Evolutionary conservation across 2,797 vertebrate species (phyloP).

Genomic region (Alfaro cultratus): DNA sequence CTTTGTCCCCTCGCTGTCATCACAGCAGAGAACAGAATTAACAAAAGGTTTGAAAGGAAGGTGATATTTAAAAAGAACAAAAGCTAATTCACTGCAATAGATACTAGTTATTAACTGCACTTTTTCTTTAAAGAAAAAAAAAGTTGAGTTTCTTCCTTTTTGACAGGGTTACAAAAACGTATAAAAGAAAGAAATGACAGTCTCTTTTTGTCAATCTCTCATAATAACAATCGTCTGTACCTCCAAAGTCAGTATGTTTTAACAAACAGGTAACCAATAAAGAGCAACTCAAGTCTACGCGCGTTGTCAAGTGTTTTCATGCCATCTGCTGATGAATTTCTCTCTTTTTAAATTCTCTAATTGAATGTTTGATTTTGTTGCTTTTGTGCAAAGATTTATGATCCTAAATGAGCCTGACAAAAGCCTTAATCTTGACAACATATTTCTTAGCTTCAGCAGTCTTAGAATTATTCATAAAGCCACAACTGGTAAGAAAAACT

Average conservation of each 20-base stretch:
- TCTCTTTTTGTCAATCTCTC: not conserved
- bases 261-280: not conserved
- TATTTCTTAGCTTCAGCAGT: not conserved
- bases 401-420: not conserved
- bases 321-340: constrained; percentile 42
- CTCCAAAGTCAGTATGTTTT: not conserved
- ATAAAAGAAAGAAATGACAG: not conserved
- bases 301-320: constrained; percentile 30
- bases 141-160: not conserved
- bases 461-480: not conserved
- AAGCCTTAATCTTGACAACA: not conserved
- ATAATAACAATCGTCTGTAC: not conserved
- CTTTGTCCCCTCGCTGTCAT: constrained; percentile 42
- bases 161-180: not conserved
- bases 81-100: not conserved
- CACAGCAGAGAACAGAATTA: constrained; percentile 4
- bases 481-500: not conserved
- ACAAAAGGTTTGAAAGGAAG: constrained; percentile 22
- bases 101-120: not conserved
- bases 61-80: constrained; percentile 14
- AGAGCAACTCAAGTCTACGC: not conserved
- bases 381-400: not conserved
- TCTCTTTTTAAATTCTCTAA: not conserved
- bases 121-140: not conserved
- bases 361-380: not conserved